Base-by-base conservation (phyloP, 2,888 invertebrate species). In the Drosophila barbarae region DNA sequence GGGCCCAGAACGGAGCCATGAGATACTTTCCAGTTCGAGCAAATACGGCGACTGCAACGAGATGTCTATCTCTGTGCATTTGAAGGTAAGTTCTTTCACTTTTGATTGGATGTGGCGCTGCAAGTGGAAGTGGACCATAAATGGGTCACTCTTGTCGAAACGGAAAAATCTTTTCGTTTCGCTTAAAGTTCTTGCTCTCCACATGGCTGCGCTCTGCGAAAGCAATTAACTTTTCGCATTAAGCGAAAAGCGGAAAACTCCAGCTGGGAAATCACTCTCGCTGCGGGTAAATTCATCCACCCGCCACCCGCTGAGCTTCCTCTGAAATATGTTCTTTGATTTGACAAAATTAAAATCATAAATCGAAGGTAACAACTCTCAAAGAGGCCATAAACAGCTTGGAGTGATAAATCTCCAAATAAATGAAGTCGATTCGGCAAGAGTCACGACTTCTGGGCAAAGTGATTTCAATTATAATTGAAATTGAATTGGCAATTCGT, bases 41-140 rank as follows among this genome's bases (percentile, higher is more conserved):
- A 66, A 66, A 66, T 66, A 71, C 36, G 59, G 64, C 44, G 64
- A 51, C 61, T 59, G 54, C 67, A 51, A 36, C 56, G 41, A 80
- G 81, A 85, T 85, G 75, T 68, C 75, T 75, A 81, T 81, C 85
- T 46, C 85, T 46, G 23, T 41, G 66, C 83, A 70, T 58, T 79
- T 82, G 79, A 79, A 84, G 79, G 83, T 84, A 84, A 78, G 42
- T 64, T 66, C 61, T 73, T 84, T 79, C 79, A 79, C 79, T 84
- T 79, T 84, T 84, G 76, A 84, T 71, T 68, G 57, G 49, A 65
- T 32, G 32, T 38, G 18, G 44, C 50, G 30, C 28, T 50, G 18
- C 44, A 30, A 49, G 49, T 49, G 55, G 28, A 51, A 30, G 46
- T 54, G 21, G 49, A 28, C 61, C 59, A 39, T 38, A 76, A 59